Percentiles rank a stretch among this genome's conserved stretches.
Conservation (phyloP, 2,888 invertebrate species). For the Azorinus chamasolen region DNA sequence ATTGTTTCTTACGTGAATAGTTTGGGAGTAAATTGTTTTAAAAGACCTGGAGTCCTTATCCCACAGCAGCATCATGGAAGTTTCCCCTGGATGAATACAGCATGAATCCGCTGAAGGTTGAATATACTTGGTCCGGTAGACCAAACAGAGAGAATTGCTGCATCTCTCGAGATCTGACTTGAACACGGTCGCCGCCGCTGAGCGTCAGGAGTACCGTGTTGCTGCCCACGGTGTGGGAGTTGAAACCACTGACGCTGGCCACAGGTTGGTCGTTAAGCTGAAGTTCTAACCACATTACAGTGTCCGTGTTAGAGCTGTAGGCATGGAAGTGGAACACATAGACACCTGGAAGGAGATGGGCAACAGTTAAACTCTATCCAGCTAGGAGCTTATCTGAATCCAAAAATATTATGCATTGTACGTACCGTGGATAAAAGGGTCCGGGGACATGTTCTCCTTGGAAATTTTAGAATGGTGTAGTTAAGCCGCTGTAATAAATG, state of each 20-base stretch:
- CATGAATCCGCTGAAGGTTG: constrained; percentile 66
- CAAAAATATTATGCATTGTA: no score
- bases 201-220: constrained; percentile 64
- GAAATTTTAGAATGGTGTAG: no score
- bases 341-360: constrained; percentile 44
- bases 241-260: constrained; percentile 59
- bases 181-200: constrained; percentile 50
- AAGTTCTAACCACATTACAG: constrained; percentile 61
- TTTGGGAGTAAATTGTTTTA: no score
- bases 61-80: no score
- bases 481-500: no score
- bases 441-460: no score
- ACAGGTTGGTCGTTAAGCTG: constrained; percentile 43
- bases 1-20: no score
- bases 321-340: constrained; percentile 62
- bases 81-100: no score
- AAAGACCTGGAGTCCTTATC: no score
- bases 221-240: constrained; percentile 69
- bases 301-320: constrained; percentile 59
- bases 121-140: constrained; percentile 64
- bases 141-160: constrained; percentile 69
- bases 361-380: no score
- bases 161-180: constrained; percentile 54
- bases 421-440: no score
- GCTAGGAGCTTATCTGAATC: no score